Evolutionary conservation across 35 echinoderm and acorn worm genomes (phyloP), one percentile per base, ranked within the genome.

Genomic region (Eucidaris tribuloides): DNA sequence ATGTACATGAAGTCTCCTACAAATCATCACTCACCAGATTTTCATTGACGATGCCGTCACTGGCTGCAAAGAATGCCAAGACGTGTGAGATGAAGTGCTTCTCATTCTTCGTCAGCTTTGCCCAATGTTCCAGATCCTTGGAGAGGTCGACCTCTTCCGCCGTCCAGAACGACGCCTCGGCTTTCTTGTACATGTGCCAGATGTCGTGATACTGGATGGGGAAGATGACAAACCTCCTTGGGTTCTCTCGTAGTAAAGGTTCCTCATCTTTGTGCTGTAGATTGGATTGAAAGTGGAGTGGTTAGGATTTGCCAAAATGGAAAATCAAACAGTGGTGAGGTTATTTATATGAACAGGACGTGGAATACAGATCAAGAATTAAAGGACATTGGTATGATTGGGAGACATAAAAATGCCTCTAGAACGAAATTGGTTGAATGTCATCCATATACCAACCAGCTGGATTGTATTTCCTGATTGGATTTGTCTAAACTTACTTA

Each of bases 1-100:
- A n/a, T n/a, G n/a, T n/a, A n/a, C n/a, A n/a, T n/a, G n/a, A n/a
- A n/a, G n/a, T n/a, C n/a, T n/a, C n/a, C n/a, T n/a, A n/a, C n/a
- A n/a, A n/a, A n/a, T n/a, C 3, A 83, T 11, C 17, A 89, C 91
- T 89, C 34, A 94, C 94, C 55, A 98, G 58, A 65, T 98, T 98
- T 65, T 98, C 95, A 61, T 98, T 98, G 61, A 98, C 95, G 7
- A 98, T 98, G 33, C 95, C 95, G 68, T 98, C 95, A 65, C 95
- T 98, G 45, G 95, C 95, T 19, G 95, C 95, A 42, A 98, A 98
- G 90, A 98, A 98, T 4, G 95, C 95, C 28, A 98, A 43, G 32
- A 98, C 95, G 52, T 98, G 95, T 36, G 91, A 93, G 56, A 98
- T 86, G 65, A 98, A 98, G 66, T 98, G 95, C 49, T 65, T 87